Percentiles rank a stretch among this genome's conserved stretches.
Evolutionary conservation across 2,113 vertebrate genomes (phyloP).

Genomic region (Oncorhynchus masou): DNA sequence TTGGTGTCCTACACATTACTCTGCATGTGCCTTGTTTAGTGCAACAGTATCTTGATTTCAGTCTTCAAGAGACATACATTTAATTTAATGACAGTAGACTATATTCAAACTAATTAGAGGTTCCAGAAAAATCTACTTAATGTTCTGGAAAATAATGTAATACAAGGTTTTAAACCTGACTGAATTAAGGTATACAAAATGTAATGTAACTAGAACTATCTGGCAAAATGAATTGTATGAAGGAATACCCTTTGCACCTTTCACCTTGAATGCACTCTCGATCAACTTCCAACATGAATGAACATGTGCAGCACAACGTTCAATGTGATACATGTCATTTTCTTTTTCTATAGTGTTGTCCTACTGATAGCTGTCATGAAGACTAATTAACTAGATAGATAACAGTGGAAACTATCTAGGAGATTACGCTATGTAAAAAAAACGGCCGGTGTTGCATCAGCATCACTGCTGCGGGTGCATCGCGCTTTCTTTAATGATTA

Average conservation of each 20-base stretch:
- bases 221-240: not conserved
- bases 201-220: not conserved
- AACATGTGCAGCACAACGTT: not conserved
- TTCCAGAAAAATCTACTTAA: too few relatives aligned
- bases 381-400: not conserved
- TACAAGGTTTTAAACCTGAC: too few relatives aligned
- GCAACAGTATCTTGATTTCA: slow-evolving; percentile 84
- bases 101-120: too few relatives aligned
- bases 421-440: not conserved
- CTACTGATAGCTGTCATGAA: not conserved
- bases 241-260: slow-evolving; percentile 62
- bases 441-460: not conserved
- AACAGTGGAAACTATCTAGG: too few relatives aligned
- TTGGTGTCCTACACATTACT: not conserved
- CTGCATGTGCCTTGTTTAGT: not conserved
- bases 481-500: not conserved
- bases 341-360: not conserved
- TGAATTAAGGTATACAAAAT: too few relatives aligned
- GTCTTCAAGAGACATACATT: slow-evolving; percentile 7
- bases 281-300: not conserved
- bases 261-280: slow-evolving; percentile 38
- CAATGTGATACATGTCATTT: not conserved
- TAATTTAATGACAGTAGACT: too few relatives aligned
- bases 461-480: not conserved
- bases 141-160: too few relatives aligned